Conservation (phyloP, 2,797 vertebrate species). For the Eulemur rubriventer region DNA sequence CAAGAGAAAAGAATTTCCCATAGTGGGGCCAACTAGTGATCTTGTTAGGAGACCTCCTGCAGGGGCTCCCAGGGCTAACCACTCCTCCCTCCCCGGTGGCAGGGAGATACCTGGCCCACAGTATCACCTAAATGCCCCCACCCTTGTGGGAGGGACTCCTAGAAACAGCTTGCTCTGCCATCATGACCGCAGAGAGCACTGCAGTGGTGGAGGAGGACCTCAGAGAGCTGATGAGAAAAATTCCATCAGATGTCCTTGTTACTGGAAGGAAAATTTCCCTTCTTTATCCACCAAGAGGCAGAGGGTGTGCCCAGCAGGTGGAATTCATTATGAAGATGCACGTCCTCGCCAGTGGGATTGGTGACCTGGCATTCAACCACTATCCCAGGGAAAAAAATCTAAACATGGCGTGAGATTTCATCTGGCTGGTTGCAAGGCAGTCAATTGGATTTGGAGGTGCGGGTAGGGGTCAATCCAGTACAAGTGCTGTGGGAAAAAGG, state of each 20-base stretch:
- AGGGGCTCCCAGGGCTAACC: no score
- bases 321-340: constrained; percentile 65
- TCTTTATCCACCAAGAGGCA: neutral
- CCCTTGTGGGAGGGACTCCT: neutral
- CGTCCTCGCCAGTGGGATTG: neutral
- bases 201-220: neutral
- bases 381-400: constrained; percentile 29
- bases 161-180: neutral
- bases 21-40: neutral
- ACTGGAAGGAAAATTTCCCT: constrained; percentile 2
- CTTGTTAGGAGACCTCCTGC: constrained; percentile 1
- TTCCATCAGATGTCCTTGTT: neutral
- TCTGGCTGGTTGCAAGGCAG: constrained; percentile 58
- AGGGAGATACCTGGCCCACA: neutral
- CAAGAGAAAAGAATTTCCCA: constrained; percentile 57
- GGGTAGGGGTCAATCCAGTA: neutral
- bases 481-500: constrained; percentile 13
- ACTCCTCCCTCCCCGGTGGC: no score
- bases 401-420: constrained; percentile 56
- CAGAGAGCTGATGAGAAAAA: neutral
- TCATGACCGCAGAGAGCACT: neutral
- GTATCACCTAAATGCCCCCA: neutral
- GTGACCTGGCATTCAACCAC: constrained; percentile 60
- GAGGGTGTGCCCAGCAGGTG: constrained; percentile 58
- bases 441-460: neutral